Base-by-base conservation (phyloP, 2,113 vertebrate species). In the Scomber colias region DNA sequence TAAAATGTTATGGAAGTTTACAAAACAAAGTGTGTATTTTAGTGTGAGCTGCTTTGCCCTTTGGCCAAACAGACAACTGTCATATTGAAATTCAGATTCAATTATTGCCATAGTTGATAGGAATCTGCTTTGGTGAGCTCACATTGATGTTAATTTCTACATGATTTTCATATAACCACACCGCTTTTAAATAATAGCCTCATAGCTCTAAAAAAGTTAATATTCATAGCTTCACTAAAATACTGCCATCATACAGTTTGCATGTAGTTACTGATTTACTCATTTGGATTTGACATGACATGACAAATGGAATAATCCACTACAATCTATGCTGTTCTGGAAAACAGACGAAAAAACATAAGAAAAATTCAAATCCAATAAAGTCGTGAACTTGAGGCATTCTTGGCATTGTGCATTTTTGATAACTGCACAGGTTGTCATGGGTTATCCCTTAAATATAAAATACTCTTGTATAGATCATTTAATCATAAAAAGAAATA, bases 401-500 rank as follows among this genome's bases (percentile, higher is more conserved):
- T 64, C 8, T 61, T 50, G 10, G 10, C 4, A n/a, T 56, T 44
- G 12, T 27, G 30, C 56, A n/a, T 57, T 55, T 71, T 61, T 51
- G 67, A 45, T 67, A 49, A 66, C n/a, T 48, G 50, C 27, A 67
- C 16, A 51, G 27, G 4, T n/a, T 62, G 13, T 62, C 30, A 68
- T 35, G 24, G 48, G 15, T 72, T 45, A 62, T 30, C 1, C 40
- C 19, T 46, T 54, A 66, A 9, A 30, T 51, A 73, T 44, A 57
- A 85, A 79, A 79, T 49, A 75, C 50, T 24, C 14, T 60, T 66
- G 5, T 49, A 51, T 68, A 30, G 13, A 31, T 45, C 0, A 11
- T 49, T 49, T 7, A 56, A 6, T 48, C n/a, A 68, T 71, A 44
- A 51, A 60, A 75, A 57, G 11, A 77, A 78, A 75, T 61, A 74